These are phyloP conservation scores for Adelphocoris suturalis DNA, from an alignment of 2,888 invertebrate genomes.

Conservation along the genomic window DNA sequence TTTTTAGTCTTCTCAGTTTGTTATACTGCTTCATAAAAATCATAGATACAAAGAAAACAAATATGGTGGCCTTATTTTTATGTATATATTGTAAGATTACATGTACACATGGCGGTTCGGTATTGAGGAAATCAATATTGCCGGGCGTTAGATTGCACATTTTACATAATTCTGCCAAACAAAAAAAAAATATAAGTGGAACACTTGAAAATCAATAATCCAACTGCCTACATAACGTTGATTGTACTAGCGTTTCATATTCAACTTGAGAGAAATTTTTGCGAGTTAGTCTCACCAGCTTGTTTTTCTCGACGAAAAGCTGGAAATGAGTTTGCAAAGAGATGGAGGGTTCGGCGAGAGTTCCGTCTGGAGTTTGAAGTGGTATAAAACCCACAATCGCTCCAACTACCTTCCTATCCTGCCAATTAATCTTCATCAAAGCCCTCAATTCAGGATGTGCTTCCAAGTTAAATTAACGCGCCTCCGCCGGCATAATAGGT, in stretches of 20 bases:
- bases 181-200: too few species aligned
- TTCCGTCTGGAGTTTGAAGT: slow-evolving; percentile 15
- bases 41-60: too few species aligned
- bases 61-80: too few species aligned
- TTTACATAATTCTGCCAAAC: too few species aligned
- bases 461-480: slow-evolving; percentile 70
- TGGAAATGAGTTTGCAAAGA: neutral
- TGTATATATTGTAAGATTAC: too few species aligned
- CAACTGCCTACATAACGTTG: too few species aligned
- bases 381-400: slow-evolving; percentile 17
- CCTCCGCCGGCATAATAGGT: slow-evolving; percentile 48
- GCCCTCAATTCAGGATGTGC: slow-evolving; percentile 63
- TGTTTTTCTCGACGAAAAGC: neutral
- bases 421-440: slow-evolving; percentile 69
- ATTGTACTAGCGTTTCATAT: neutral
- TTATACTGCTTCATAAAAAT: too few species aligned
- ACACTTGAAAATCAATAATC: too few species aligned
- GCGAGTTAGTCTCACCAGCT: neutral
- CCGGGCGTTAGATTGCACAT: too few species aligned
- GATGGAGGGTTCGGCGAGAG: neutral
- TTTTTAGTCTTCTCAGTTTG: too few species aligned
- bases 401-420: slow-evolving; percentile 48
- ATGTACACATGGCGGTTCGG: too few species aligned
- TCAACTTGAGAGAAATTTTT: neutral
- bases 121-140: too few species aligned